These are phyloP conservation scores for Labroides dimidiatus DNA, from an alignment of 2,797 vertebrate species.

Conservation along the genomic window DNA sequence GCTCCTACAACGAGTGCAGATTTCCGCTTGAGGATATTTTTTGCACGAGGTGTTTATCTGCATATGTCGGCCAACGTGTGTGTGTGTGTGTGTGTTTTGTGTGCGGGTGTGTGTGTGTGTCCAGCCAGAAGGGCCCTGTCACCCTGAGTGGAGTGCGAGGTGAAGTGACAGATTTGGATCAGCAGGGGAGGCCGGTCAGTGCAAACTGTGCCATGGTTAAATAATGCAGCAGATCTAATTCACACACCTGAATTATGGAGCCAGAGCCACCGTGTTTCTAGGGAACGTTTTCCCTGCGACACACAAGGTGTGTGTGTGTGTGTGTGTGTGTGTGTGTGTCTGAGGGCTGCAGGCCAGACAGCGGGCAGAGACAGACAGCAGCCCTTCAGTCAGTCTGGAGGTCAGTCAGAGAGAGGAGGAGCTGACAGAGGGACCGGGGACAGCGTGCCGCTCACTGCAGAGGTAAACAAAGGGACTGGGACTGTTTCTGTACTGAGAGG, in stretches of 20 bases:
- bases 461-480: constrained; percentile 29
- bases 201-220: constrained; percentile 58
- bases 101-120: constrained; percentile 17
- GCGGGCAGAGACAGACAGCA: constrained; percentile 25
- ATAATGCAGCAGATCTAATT: constrained; percentile 69
- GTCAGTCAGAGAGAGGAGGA: constrained; percentile 36
- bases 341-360: constrained; percentile 37
- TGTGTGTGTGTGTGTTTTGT: constrained; percentile 1
- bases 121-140: constrained; percentile 52
- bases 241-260: constrained; percentile 66
- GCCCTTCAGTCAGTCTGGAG: constrained; percentile 61
- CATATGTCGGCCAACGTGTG: not conserved
- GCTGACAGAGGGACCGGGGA: constrained; percentile 5
- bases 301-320: no score
- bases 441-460: not conserved
- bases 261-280: constrained; percentile 6
- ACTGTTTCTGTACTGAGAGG: not conserved
- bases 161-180: constrained; percentile 75
- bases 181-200: constrained; percentile 20
- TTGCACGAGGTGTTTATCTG: not conserved
- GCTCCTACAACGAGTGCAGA: no score
- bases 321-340: not conserved
- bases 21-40: constrained; percentile 7
- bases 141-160: constrained; percentile 39
- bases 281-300: constrained; percentile 35